phyloP scores from a whole-genome alignment of 92 coral and sea anemone genomes.

The Porites rus region DNA sequence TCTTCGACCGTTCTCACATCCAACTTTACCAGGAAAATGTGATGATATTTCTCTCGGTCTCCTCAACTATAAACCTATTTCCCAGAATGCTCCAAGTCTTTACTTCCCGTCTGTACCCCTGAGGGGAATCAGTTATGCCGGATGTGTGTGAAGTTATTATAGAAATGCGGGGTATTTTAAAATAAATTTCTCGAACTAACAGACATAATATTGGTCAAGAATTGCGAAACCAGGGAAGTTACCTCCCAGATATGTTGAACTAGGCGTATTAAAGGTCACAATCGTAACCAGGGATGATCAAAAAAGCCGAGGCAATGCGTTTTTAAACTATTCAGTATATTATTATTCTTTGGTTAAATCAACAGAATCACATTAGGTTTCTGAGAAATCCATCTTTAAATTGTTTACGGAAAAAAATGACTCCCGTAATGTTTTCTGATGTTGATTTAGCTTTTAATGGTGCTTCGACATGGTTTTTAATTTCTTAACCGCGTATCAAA shows the following conservation, averaged over 20 bases:
- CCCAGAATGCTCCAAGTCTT: conserved; percentile 18
- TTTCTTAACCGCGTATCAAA: neutral
- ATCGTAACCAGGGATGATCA: neutral
- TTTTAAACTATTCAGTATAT: too few species aligned
- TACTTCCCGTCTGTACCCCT: neutral
- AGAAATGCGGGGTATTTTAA: neutral
- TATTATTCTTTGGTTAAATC: neutral
- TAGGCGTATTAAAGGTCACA: neutral
- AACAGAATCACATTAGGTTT: neutral
- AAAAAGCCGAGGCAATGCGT: neutral
- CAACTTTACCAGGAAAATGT: neutral
- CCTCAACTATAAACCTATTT: neutral
- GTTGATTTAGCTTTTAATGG: neutral
- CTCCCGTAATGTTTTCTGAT: neutral
- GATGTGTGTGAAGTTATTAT: conserved; percentile 3
- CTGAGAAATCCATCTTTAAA: neutral
- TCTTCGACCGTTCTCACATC: neutral
- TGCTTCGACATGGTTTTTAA: neutral
- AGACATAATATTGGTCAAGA: conserved; percentile 4
- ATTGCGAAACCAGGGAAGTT: conserved; percentile 3
- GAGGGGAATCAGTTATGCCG: neutral
- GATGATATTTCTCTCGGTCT: neutral
- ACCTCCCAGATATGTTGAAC: neutral
- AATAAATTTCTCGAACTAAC: neutral
- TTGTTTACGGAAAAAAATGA: neutral